Evolutionary conservation across 1,140 invertebrate genomes (phyloP).

Genomic region (Pseudomyrmex flavicornis): DNA sequence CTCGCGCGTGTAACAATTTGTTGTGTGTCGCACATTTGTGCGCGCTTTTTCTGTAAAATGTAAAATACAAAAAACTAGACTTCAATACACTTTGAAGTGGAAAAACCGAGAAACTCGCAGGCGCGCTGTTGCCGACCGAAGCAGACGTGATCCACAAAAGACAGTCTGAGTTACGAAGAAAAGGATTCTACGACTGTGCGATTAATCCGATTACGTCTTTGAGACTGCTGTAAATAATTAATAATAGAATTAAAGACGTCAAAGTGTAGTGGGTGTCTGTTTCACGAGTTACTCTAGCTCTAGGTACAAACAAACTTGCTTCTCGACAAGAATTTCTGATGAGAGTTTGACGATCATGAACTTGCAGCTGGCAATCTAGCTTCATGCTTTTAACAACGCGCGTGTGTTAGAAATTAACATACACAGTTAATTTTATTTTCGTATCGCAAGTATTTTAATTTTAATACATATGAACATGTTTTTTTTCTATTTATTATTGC

Average conservation of each 20-base stretch:
- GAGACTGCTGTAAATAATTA: slow-evolving; percentile 13
- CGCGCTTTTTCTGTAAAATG: neutral
- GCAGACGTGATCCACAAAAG: neutral
- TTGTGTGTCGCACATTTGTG: neutral
- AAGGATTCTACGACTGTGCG: slow-evolving; percentile 14
- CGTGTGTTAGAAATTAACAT: too few relatives aligned
- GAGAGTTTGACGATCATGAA: neutral
- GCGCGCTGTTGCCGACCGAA: neutral
- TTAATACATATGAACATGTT: too few relatives aligned
- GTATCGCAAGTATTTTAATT: too few relatives aligned
- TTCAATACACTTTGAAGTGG: neutral
- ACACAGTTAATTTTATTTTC: too few relatives aligned
- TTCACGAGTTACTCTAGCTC: neutral
- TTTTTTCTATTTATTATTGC: too few relatives aligned
- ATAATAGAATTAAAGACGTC: slow-evolving; percentile 42
- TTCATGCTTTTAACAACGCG: too few relatives aligned
- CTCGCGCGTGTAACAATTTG: neutral
- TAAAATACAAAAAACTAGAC: neutral
- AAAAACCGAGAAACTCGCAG: neutral
- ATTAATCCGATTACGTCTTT: slow-evolving; percentile 56
- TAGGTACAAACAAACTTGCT: neutral
- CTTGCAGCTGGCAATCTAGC: neutral
- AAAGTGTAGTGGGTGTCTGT: neutral
- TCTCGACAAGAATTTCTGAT: neutral
- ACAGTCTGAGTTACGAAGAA: neutral